Base-by-base conservation (phyloP, 1,140 invertebrate genomes). In the Phthorimaea operculella region DNA sequence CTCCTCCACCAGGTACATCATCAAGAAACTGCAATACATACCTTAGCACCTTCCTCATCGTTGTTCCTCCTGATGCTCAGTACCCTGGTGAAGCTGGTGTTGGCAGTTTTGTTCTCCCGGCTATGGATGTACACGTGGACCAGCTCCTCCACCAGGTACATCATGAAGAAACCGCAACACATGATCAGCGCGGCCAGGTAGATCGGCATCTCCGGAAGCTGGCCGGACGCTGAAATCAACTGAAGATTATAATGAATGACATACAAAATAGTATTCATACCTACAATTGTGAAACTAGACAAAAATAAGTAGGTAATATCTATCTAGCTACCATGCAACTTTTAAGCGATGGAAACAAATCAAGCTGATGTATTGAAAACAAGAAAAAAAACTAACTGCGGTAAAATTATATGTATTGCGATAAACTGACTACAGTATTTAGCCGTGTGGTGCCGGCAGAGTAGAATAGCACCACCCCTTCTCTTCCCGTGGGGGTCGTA, bases 131-230 rank as follows among this genome's bases (percentile, higher is more conserved):
- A 91, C 0, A 88, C 71, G 64, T 96, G 93, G 7, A 95, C 92
- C 6, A 92, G 69, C 72, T 96, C 94, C 70, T 96, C 95, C 0
- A 96, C 88, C 6, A 95, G 83, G 68, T 94, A 96, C 87, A 96
- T 94, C 45, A 92, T 86, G 74, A 95, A 96, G 78, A 96, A 96
- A 4, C 95, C 92, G 12, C 80, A 65, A 71, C 91, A 93, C 85
- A 91, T 93, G 55, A 91, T 90, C 49, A 88, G 85, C 53, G 95
- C 90, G 0, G 93, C 90, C 1, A 94, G 68, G 17, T 92, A 90
- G 54, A 95, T 87, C 3, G 81, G 83, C 4, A 90, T 75, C 0
- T 87, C 66, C 0, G 87, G 78, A 14, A 91, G 78, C 9, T 82
- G 60, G 0, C 77, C 86, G 0, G 57, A 45, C 18, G 79, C 81